A percentile compares a stretch with the other conserved stretches of the same genome.
Conservation (phyloP, 2,797 vertebrate genomes). For the Galagoides demidoff region DNA sequence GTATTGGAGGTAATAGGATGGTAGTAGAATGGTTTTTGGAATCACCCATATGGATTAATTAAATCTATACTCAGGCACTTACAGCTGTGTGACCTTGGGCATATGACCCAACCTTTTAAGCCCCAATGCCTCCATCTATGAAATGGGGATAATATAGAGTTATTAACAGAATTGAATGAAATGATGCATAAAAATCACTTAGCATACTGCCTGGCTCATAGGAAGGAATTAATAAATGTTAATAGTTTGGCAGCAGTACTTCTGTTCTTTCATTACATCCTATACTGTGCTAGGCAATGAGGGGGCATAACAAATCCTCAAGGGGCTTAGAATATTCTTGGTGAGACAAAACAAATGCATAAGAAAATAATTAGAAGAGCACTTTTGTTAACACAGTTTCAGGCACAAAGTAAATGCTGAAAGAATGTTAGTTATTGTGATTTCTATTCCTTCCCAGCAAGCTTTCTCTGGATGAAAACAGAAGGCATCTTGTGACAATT, state of each 20-base stretch:
- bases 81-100: not conserved
- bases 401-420: not conserved
- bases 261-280: not conserved
- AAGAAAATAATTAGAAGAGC: not conserved
- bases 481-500: not conserved
- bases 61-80: not conserved
- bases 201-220: not conserved
- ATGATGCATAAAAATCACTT: not conserved
- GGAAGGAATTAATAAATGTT: not conserved
- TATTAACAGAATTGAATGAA: not conserved
- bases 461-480: not conserved
- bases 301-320: not conserved
- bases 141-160: not conserved
- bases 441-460: not conserved
- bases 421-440: not conserved
- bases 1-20: not conserved
- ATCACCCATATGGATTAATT: not conserved
- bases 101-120: not conserved
- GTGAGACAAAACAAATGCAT: slow-evolving; percentile 12
- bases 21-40: not conserved
- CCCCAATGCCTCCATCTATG: not conserved
- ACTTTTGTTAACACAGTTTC: not conserved
- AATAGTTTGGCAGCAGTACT: not conserved
- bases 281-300: not conserved
- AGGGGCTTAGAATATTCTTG: not conserved